Conservation (phyloP, 2,797 vertebrate species). For the Notolabrus celidotus region DNA sequence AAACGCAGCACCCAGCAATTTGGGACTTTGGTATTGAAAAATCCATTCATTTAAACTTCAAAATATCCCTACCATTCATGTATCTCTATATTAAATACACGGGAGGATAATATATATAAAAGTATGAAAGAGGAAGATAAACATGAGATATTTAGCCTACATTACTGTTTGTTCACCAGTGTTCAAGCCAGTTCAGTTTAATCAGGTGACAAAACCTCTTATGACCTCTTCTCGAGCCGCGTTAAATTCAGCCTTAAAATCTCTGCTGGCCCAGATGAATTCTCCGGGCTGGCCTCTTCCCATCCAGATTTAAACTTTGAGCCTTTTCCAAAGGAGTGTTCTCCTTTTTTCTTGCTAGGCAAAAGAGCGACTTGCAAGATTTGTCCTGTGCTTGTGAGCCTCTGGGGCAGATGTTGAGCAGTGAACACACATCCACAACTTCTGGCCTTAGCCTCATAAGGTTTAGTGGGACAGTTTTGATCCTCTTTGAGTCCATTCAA, state of each 20-base stretch:
- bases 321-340: conserved; percentile 13
- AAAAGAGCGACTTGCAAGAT: conserved; percentile 46
- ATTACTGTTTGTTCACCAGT: neutral
- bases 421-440: conserved; percentile 39
- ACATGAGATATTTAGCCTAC: too few species aligned
- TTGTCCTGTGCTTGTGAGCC: conserved; percentile 36
- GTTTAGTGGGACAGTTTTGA: conserved; percentile 60
- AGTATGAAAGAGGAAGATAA: too few species aligned
- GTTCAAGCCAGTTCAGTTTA: conserved; percentile 18
- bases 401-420: conserved; percentile 58
- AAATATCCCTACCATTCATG: too few species aligned
- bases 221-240: conserved; percentile 1
- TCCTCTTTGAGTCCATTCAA: conserved; percentile 58
- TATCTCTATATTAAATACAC: too few species aligned
- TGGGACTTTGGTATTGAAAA: too few species aligned
- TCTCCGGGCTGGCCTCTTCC: conserved; percentile 17
- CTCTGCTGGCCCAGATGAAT: conserved; percentile 18
- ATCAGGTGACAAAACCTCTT: conserved; percentile 23
- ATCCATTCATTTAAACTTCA: too few species aligned
- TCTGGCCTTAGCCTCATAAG: conserved; percentile 40
- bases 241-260: conserved; percentile 3
- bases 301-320: conserved; percentile 25
- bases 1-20: too few species aligned
- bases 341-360: conserved; percentile 20
- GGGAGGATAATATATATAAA: too few species aligned